Percentiles rank a stretch among this genome's conserved stretches.
Conservation (phyloP, 2,888 invertebrate species). For the Chesias legatella region DNA sequence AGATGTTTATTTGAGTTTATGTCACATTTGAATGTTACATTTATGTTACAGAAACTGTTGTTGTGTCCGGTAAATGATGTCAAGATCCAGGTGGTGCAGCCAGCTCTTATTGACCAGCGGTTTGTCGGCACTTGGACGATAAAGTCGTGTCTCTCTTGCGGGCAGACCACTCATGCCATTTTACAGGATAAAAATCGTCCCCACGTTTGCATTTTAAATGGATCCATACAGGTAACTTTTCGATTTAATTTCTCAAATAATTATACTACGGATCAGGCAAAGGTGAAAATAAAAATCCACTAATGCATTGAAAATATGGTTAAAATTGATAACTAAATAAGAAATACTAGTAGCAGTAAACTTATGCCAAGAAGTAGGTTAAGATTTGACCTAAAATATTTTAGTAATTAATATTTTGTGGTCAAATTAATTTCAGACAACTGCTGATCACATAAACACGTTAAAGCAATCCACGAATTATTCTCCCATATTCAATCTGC, state of each 20-base stretch:
- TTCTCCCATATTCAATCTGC: slow-evolving; percentile 86
- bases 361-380: too few relatives aligned
- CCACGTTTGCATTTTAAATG: slow-evolving; percentile 76
- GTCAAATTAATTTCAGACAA: slow-evolving; percentile 70
- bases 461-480: slow-evolving; percentile 83
- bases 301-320: too few relatives aligned
- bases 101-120: slow-evolving; percentile 77
- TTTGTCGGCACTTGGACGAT: slow-evolving; percentile 82
- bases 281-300: too few relatives aligned
- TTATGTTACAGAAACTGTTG: slow-evolving; percentile 68
- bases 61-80: slow-evolving; percentile 70
- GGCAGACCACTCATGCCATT: slow-evolving; percentile 82
- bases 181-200: slow-evolving; percentile 69
- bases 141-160: slow-evolving; percentile 83
- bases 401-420: neutral
- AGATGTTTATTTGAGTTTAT: too few relatives aligned
- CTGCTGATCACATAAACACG: slow-evolving; percentile 79
- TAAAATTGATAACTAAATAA: too few relatives aligned
- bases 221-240: slow-evolving; percentile 76
- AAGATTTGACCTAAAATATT: too few relatives aligned
- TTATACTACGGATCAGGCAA: too few relatives aligned
- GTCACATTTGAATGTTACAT: neutral
- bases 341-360: too few relatives aligned
- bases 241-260: too few relatives aligned
- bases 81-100: slow-evolving; percentile 78